Evolutionary conservation across 2,888 invertebrate species (phyloP).

Genomic region (Epirrhoe tristata): DNA sequence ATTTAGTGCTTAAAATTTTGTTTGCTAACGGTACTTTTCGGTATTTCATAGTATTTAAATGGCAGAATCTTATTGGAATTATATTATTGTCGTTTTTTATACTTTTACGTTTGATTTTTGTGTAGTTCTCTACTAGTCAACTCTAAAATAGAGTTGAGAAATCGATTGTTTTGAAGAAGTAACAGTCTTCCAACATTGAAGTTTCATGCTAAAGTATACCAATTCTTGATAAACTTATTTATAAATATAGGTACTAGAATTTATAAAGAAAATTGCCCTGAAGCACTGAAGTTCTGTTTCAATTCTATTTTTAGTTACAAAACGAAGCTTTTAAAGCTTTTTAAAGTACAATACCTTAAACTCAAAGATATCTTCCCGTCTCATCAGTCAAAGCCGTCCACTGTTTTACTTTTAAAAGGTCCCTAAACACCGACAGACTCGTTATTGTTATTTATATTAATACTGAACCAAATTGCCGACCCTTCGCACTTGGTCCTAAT

Average conservation of each 20-base stretch:
- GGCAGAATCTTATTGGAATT: slow-evolving; percentile 7
- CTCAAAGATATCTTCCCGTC: slow-evolving; percentile 63
- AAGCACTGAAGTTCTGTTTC: no score
- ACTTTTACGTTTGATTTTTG: no score
- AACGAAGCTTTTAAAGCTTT: neutral
- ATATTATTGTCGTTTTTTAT: neutral
- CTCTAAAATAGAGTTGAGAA: no score
- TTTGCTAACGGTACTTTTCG: slow-evolving; percentile 58
- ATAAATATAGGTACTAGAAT: no score
- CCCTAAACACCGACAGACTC: slow-evolving; percentile 67
- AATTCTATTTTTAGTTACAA: neutral
- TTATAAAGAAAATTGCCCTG: no score
- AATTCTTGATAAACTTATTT: no score
- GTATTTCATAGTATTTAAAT: slow-evolving; percentile 40
- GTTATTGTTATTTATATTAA: slow-evolving; percentile 83
- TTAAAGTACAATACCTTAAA: slow-evolving; percentile 24
- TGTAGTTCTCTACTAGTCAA: no score
- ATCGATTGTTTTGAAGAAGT: no score
- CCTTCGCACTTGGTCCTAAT: slow-evolving; percentile 46
- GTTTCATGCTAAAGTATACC: no score
- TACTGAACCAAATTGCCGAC: slow-evolving; percentile 66
- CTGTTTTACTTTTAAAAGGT: slow-evolving; percentile 69
- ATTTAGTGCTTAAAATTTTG: slow-evolving; percentile 61
- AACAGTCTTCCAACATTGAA: no score
- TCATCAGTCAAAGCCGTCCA: slow-evolving; percentile 78